phyloP scores from a whole-genome alignment of 2,797 vertebrate genomes.

The Nasua narica region DNA sequence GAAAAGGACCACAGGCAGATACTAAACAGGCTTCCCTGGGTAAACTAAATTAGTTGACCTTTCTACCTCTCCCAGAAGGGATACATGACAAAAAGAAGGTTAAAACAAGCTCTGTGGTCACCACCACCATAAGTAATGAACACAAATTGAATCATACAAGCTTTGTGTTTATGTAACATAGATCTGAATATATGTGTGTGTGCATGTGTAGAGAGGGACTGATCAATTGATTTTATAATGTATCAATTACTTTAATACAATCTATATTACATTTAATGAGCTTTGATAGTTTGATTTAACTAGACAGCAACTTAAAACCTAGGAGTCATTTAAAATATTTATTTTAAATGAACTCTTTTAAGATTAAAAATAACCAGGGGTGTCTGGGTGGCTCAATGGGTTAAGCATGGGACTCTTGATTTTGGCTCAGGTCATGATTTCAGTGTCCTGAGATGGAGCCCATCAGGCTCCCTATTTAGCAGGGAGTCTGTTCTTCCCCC shows the following conservation, averaged over 20 bases:
- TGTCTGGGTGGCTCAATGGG: neutral
- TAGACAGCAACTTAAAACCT: neutral
- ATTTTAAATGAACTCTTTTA: neutral
- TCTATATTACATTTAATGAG: neutral
- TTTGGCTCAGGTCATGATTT: neutral
- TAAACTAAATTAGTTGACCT: conserved; percentile 18
- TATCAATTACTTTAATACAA: neutral
- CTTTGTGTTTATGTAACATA: neutral
- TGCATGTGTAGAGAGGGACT: neutral
- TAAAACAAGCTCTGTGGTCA: neutral
- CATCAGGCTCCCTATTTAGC: neutral
- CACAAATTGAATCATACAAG: neutral
- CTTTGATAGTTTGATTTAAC: neutral
- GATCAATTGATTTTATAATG: neutral
- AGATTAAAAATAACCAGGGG: neutral
- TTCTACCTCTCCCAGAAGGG: neutral
- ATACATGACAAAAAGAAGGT: neutral
- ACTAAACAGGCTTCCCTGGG: neutral
- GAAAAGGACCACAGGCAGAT: neutral
- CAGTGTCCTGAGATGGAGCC: neutral
- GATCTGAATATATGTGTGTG: neutral
- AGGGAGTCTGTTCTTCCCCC: neutral
- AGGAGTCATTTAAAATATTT: neutral
- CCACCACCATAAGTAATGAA: neutral
- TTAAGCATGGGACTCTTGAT: neutral